These are phyloP conservation scores for Corythornis vintsioides DNA, from an alignment of 2,113 vertebrate species.

Conservation along the genomic window DNA sequence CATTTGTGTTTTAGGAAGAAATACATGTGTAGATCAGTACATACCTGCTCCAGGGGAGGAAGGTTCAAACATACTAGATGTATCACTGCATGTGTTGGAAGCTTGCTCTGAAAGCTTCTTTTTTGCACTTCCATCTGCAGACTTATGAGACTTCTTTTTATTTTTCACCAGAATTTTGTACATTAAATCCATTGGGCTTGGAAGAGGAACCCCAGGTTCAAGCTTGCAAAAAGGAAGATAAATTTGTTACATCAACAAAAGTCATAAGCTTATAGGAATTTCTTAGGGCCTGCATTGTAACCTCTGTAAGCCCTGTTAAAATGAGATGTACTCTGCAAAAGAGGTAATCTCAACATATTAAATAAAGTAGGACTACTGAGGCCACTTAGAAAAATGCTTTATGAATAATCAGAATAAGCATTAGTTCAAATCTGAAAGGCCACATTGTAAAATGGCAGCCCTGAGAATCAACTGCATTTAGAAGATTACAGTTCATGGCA, in stretches of 20 bases:
- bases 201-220: constrained; percentile 88
- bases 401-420: neutral
- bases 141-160: constrained; percentile 96
- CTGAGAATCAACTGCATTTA: neutral
- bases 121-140: constrained; percentile 86
- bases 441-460: neutral
- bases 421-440: neutral
- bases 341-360: neutral
- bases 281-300: neutral
- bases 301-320: neutral
- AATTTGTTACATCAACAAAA: neutral
- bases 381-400: constrained; percentile 1
- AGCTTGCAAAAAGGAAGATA: constrained; percentile 74
- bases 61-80: constrained; percentile 92
- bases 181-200: constrained; percentile 94
- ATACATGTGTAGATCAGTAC: neutral
- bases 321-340: neutral
- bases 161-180: constrained; percentile 98
- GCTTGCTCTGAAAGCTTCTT: constrained; percentile 94
- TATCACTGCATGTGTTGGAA: constrained; percentile 92
- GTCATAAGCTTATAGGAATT: neutral
- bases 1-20: neutral
- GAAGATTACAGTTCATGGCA: neutral
- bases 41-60: constrained; percentile 93
- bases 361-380: neutral